Base-by-base conservation (phyloP, 2,113 vertebrate genomes). In the Acanthochromis polyacanthus region DNA sequence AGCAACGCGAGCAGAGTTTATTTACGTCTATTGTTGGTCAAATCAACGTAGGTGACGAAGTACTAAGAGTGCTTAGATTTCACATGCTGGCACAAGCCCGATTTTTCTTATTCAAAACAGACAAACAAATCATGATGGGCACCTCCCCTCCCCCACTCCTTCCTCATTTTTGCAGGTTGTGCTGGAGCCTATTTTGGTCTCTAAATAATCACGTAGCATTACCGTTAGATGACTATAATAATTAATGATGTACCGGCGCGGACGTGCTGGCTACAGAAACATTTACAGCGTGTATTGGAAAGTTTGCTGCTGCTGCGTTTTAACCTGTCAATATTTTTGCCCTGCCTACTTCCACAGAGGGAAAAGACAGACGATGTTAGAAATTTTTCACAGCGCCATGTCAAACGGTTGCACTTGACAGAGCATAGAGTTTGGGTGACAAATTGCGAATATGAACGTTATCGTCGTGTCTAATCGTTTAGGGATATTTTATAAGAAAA, bases 91-190 rank as follows among this genome's bases (percentile, higher is more conserved):
- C 17, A 20, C n/a, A 56, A 32, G 19, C 14, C 14, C 9, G 50
- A 72, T n/a, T 66, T 65, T 59, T 20, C 25, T 20, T 1, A 38
- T 38, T 50, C 51, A 63, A 71, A 80, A 68, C 74, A 36, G 19
- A 71, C 32, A 66, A 81, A 62, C 40, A 43, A 74, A 51, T 62
- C 36, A 63, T 55, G 59, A 57, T 12, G 16, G 10, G 45, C 40
- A 46, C 48, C 28, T 63, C 78, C 84, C 81, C 85, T 83, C 85
- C 87, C 89, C 87, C 66, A 57, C 58, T 61, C 19, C 57, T 74
- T 87, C 75, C 82, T 77, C 68, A 81, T 46, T 72, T 65, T 40
- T 57, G 50, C 70, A 75, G 53, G 28, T 60, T 75, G 64, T 12
- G 28, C 40, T 78, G 48, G 0, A 75, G 70, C 23, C 38, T 52